Base-by-base conservation (phyloP, 2,797 vertebrate genomes). In the Melanotaenia maccullochi region DNA sequence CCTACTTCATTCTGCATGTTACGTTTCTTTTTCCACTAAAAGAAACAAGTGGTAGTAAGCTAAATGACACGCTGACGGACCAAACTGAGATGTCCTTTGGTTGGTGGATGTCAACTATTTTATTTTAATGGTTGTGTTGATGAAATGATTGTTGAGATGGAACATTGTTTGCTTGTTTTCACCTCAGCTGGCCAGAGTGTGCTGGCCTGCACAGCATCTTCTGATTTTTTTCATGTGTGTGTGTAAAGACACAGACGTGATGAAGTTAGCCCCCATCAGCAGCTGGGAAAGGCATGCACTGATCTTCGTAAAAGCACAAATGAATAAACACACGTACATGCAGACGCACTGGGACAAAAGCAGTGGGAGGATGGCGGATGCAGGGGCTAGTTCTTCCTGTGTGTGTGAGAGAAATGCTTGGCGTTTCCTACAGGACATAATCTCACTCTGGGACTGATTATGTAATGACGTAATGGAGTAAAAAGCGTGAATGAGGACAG, bases 361-460 rank as follows among this genome's bases (percentile, higher is more conserved):
- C 81, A 88, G 60, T 14, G 67, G 60, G 42, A 49, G 71, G 78
- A 56, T 71, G 81, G 70, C 54, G 65, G 60, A 89, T 83, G 76
- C 65, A 61, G 75, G 60, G 69, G 60, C 71, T 65, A 63, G 55
- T 79, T 82, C 71, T 62, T 79, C 65, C 44, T 76, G 22, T 71
- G 62, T 68, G 72, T 65, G 64, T 60, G 75, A 56, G 71, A 76
- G 57, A 82, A 73, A 70, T 65, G 68, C 62, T 49, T 55, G 63
- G 83, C 60, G 80, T 87, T 89, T 89, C 84, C 84, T 89, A 66
- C 68, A 68, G 75, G 82, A 81, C 78, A 68, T 7, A 2, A 80
- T 88, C 70, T 79, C 60, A 78, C 86, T 89, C 89, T 71, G 73
- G 58, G 78, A 56, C 58, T 67, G 70, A 74, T 92, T 91, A 91